A percentile compares a stretch with the other conserved stretches of the same genome.
Evolutionary conservation across 2,797 vertebrate species (phyloP).

Genomic region (Lophius americanus): DNA sequence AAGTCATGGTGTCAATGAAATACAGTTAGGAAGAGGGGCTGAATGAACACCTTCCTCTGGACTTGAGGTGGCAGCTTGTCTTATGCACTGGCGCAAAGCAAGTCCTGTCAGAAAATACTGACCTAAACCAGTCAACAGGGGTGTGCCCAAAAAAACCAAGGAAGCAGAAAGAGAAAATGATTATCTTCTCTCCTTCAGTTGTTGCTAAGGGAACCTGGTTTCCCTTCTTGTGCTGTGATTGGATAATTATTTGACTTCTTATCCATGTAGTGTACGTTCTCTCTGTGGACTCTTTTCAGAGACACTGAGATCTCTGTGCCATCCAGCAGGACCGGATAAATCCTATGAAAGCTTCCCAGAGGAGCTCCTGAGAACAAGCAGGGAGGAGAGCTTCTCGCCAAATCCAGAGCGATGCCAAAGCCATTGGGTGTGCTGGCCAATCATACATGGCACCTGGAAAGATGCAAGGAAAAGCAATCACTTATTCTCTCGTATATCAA

Average conservation of each 20-base stretch:
- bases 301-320: constrained; percentile 63
- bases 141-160: constrained; percentile 62
- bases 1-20: constrained; percentile 54
- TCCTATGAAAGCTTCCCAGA: constrained; percentile 73
- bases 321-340: constrained; percentile 78
- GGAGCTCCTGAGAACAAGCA: constrained; percentile 61
- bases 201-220: constrained; percentile 82
- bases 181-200: constrained; percentile 77
- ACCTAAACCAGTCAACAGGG: constrained; percentile 74
- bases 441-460: constrained; percentile 82
- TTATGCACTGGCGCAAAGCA: constrained; percentile 53
- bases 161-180: constrained; percentile 69
- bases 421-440: constrained; percentile 69
- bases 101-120: constrained; percentile 63
- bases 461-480: constrained; percentile 70
- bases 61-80: constrained; percentile 65
- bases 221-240: constrained; percentile 79
- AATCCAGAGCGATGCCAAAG: constrained; percentile 73
- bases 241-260: constrained; percentile 82
- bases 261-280: constrained; percentile 72
- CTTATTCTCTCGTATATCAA: constrained; percentile 58
- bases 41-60: constrained; percentile 45
- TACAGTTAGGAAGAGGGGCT: constrained; percentile 30
- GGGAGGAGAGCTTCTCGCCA: constrained; percentile 61
- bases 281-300: constrained; percentile 69